phyloP scores from a whole-genome alignment of 2,113 vertebrate genomes.

The Gymnarchus niloticus region DNA sequence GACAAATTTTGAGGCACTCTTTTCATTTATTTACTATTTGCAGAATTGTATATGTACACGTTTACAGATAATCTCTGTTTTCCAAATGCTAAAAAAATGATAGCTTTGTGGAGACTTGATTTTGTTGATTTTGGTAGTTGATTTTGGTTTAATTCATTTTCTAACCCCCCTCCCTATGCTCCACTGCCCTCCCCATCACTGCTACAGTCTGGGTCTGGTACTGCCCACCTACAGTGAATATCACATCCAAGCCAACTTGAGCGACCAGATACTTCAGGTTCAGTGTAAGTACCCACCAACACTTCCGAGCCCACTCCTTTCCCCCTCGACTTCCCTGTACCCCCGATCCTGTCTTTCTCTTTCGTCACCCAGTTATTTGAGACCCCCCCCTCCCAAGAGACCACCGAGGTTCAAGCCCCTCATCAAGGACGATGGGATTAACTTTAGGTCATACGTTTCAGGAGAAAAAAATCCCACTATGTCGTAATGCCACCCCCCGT shows the following conservation, averaged over 20 bases:
- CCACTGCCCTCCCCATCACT: slow-evolving; percentile 34
- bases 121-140: not conserved
- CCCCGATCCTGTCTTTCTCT: slow-evolving; percentile 31
- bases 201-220: slow-evolving; percentile 88
- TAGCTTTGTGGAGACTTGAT: not conserved
- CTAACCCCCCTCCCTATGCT: not conserved
- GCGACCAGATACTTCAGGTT: slow-evolving; percentile 98
- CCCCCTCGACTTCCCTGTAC: slow-evolving; percentile 47
- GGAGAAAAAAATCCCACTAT: not conserved
- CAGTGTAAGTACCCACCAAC: slow-evolving; percentile 89
- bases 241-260: slow-evolving; percentile 97
- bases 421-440: not conserved
- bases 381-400: not conserved
- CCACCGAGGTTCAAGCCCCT: not conserved
- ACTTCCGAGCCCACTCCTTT: slow-evolving; percentile 42
- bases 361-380: not conserved
- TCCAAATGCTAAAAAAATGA: not conserved
- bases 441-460: slow-evolving; percentile 6
- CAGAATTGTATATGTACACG: not conserved
- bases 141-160: not conserved
- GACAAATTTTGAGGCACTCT: too few species aligned
- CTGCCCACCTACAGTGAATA: slow-evolving; percentile 91
- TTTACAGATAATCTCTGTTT: not conserved
- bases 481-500: slow-evolving; percentile 39
- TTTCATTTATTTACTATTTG: too few species aligned